Percentiles rank a stretch among this genome's conserved stretches.
These are phyloP conservation scores for Papilio helenus DNA, from an alignment of 1,140 invertebrate species.

Conservation along the genomic window DNA sequence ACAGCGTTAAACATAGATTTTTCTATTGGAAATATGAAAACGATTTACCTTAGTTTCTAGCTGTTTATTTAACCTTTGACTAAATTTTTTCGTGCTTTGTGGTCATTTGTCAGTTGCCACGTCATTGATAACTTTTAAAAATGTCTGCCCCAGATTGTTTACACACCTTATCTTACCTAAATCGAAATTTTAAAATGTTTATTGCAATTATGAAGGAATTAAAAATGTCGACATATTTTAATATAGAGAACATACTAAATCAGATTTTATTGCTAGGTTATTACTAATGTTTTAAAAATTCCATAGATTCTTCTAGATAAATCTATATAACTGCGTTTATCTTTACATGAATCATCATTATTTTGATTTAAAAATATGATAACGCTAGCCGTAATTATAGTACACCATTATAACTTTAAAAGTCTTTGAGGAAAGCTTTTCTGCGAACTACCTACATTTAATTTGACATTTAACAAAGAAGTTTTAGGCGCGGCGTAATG, in stretches of 20 bases:
- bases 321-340: too few species aligned
- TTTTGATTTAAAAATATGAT: too few species aligned
- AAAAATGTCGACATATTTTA: neutral
- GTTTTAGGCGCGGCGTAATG: slow-evolving; percentile 6
- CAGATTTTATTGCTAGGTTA: neutral
- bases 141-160: neutral
- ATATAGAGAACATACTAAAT: neutral
- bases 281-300: neutral
- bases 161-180: neutral
- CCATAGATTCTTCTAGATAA: too few species aligned
- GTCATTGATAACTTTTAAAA: neutral
- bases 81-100: neutral
- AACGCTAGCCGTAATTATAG: too few species aligned
- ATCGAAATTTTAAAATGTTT: neutral
- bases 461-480: slow-evolving; percentile 1
- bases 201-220: neutral
- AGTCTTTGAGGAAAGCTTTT: neutral
- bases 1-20: neutral
- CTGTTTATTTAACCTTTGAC: neutral
- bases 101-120: neutral
- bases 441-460: neutral
- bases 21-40: neutral
- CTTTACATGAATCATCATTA: too few species aligned
- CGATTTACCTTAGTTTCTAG: neutral
- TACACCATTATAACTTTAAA: neutral